A percentile compares a stretch with the other conserved stretches of the same genome.
These are phyloP conservation scores for Trididemnum nubilum DNA, from an alignment of 23 tunicate species.

Conservation along the genomic window DNA sequence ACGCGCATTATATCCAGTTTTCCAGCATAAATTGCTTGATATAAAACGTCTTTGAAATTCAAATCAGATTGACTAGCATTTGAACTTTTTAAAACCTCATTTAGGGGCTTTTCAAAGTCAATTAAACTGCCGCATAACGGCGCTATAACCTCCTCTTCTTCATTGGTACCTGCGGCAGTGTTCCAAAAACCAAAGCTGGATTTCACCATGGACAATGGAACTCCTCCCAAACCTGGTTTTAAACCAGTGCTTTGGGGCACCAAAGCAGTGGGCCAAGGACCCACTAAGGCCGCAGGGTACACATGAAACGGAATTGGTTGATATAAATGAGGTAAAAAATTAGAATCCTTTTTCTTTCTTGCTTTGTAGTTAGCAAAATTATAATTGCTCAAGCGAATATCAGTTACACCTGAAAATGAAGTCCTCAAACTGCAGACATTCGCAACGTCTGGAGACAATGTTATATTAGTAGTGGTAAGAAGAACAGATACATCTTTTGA, in stretches of 20 bases:
- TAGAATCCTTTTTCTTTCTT: background rate
- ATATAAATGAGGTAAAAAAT: constrained; percentile 29
- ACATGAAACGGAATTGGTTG: constrained; percentile 66
- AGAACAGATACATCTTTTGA: background rate
- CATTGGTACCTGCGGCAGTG: constrained; percentile 11
- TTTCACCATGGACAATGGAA: background rate
- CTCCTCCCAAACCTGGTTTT: constrained; percentile 16
- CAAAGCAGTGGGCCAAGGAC: constrained; percentile 20
- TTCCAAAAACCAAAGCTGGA: constrained; percentile 62
- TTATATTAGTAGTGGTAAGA: constrained; percentile 44
- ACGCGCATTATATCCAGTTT: constrained; percentile 22
- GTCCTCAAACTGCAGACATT: constrained; percentile 21
- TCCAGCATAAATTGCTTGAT: constrained; percentile 40
- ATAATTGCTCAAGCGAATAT: constrained; percentile 14
- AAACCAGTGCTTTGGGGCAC: background rate
- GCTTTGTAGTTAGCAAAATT: constrained; percentile 42
- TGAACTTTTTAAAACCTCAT: background rate
- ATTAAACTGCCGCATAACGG: constrained; percentile 52
- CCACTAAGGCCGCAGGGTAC: constrained; percentile 22
- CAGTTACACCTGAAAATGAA: background rate
- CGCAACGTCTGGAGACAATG: constrained; percentile 29
- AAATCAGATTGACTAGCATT: background rate
- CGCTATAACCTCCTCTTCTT: constrained; percentile 47
- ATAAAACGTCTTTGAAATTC: constrained; percentile 23
- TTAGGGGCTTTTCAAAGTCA: constrained; percentile 4